A percentile compares a stretch with the other conserved stretches of the same genome.
Evolutionary conservation across 2,113 vertebrate genomes (phyloP).

Genomic region (Megaceryle torquata): DNA sequence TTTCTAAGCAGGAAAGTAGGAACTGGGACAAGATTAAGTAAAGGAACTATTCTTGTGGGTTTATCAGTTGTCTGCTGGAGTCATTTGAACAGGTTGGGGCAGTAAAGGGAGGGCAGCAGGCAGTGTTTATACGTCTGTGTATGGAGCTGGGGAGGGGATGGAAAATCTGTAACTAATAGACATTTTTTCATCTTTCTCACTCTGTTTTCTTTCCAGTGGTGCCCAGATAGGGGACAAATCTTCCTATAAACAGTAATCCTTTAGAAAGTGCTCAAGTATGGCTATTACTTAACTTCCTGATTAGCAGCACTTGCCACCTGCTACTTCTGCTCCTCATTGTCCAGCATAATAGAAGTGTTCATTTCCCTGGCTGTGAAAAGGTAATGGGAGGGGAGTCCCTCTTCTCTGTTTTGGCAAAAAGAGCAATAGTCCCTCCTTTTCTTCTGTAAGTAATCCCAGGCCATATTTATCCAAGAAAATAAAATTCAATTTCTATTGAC

Average conservation of each 20-base stretch:
- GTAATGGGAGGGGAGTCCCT: slow-evolving; percentile 11
- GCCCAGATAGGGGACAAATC: slow-evolving; percentile 25
- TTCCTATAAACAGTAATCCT: slow-evolving; percentile 41
- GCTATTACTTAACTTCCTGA: slow-evolving; percentile 52
- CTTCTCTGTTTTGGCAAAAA: slow-evolving; percentile 22
- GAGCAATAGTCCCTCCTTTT: slow-evolving; percentile 36
- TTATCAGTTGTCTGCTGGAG: background rate
- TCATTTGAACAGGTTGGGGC: background rate
- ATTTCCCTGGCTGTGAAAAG: slow-evolving; percentile 39
- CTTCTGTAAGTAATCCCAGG: slow-evolving; percentile 3
- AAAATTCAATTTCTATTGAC: slow-evolving; percentile 1
- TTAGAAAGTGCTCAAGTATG: slow-evolving; percentile 15
- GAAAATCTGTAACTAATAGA: slow-evolving; percentile 19
- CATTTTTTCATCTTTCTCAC: slow-evolving; percentile 21
- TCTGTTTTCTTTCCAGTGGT: background rate
- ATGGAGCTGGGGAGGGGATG: background rate
- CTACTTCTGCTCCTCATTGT: slow-evolving; percentile 53
- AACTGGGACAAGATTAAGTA: background rate
- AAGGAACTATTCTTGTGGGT: background rate
- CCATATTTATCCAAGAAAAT: background rate
- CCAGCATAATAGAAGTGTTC: slow-evolving; percentile 42
- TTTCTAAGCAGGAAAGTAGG: background rate
- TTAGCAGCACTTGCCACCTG: slow-evolving; percentile 55
- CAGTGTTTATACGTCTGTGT: background rate
- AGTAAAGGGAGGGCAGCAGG: background rate